Evolutionary conservation across 2,113 vertebrate genomes (phyloP).

Genomic region (Campylomormyrus numenius): DNA sequence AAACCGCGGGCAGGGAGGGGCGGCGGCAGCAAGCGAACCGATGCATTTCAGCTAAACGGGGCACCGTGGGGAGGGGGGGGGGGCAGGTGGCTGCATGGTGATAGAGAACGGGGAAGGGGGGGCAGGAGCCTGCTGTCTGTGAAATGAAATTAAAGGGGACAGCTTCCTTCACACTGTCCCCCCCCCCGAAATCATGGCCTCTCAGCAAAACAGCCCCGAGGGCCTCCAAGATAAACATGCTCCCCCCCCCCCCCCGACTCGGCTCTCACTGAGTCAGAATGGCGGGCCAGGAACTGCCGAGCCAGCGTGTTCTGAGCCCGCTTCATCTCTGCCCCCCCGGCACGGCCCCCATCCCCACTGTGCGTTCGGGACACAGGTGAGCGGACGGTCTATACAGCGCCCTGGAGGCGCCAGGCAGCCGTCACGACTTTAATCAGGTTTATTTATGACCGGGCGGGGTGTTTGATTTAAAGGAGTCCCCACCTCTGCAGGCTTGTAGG

Average conservation of each 20-base stretch:
- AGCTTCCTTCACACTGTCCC: too few relatives aligned
- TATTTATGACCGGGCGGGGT: background rate
- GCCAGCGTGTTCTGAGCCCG: too few relatives aligned
- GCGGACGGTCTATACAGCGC: background rate
- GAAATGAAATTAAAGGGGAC: too few relatives aligned
- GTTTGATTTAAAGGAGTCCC: constrained; percentile 1
- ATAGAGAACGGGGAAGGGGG: background rate
- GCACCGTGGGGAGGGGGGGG: background rate
- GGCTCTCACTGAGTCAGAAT: too few relatives aligned
- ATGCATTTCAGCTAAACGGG: background rate
- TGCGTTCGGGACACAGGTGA: background rate
- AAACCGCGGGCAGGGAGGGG: background rate
- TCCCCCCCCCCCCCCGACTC: too few relatives aligned
- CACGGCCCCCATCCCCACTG: background rate
- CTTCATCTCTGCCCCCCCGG: too few relatives aligned
- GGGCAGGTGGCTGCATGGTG: background rate
- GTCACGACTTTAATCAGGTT: background rate
- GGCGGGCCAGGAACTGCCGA: too few relatives aligned
- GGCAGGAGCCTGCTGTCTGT: background rate
- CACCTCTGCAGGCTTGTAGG: background rate
- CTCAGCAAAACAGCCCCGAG: too few relatives aligned
- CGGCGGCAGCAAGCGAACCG: background rate
- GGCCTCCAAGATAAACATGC: too few relatives aligned
- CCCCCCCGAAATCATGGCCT: too few relatives aligned
- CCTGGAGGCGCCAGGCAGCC: background rate